Conservation (phyloP, 2,113 vertebrate species). For the Amblyornis subalaris region DNA sequence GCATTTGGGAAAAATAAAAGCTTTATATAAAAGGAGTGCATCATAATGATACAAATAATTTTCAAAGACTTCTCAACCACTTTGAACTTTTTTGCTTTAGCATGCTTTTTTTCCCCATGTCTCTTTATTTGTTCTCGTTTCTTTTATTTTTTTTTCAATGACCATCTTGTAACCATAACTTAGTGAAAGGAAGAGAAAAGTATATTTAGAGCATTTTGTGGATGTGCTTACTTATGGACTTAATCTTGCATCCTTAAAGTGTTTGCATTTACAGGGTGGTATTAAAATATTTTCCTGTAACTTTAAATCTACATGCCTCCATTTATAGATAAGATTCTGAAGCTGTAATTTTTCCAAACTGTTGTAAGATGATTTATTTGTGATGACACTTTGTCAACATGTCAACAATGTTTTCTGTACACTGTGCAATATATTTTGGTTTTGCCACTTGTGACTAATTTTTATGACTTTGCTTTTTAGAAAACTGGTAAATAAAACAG, state of each 20-base stretch:
- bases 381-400: constrained; percentile 56
- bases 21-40: constrained; percentile 52
- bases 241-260: constrained; percentile 51
- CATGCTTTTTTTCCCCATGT: neutral
- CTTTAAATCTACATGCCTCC: constrained; percentile 71
- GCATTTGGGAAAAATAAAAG: constrained; percentile 39
- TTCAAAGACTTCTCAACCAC: constrained; percentile 45
- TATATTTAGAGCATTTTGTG: constrained; percentile 57
- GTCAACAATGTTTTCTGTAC: constrained; percentile 57
- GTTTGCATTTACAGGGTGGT: constrained; percentile 62
- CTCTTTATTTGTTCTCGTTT: neutral
- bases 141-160: neutral
- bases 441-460: constrained; percentile 74
- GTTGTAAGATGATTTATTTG: constrained; percentile 44
- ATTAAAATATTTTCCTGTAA: constrained; percentile 45
- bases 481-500: constrained; percentile 77
- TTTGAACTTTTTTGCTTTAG: constrained; percentile 15
- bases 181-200: constrained; percentile 50
- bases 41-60: constrained; percentile 4
- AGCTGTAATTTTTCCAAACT: constrained; percentile 49
- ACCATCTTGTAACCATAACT: constrained; percentile 44
- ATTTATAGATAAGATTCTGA: constrained; percentile 66
- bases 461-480: constrained; percentile 80
- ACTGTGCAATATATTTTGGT: constrained; percentile 71
- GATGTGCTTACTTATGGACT: constrained; percentile 59